Conservation (phyloP, 2,888 invertebrate species). For the Alloplasta piceator region DNA sequence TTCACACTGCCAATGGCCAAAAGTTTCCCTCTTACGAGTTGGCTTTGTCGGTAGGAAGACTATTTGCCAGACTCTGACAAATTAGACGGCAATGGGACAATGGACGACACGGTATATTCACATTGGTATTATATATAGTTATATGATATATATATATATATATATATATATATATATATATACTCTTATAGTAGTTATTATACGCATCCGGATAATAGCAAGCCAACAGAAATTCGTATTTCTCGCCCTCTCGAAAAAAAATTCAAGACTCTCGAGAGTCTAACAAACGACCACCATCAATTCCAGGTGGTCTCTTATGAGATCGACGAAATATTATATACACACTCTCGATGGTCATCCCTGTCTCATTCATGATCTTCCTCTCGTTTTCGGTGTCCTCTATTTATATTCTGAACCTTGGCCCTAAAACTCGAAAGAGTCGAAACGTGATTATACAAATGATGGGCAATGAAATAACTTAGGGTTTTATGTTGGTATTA, state of each 20-base stretch:
- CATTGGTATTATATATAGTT: constrained; percentile 31
- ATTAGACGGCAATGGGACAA: constrained; percentile 71
- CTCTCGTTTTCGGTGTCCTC: constrained; percentile 1
- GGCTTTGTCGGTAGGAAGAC: constrained; percentile 71
- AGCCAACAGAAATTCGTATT: constrained; percentile 63
- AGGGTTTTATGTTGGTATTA: background rate
- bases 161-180: background rate
- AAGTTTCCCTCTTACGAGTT: constrained; percentile 58
- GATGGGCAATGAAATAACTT: background rate
- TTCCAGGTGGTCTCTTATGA: constrained; percentile 64
- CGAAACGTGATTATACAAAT: background rate
- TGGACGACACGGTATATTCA: constrained; percentile 47
- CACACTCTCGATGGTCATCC: constrained; percentile 43
- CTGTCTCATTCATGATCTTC: constrained; percentile 53
- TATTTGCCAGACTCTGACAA: constrained; percentile 76
- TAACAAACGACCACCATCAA: constrained; percentile 41
- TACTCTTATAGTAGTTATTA: constrained; percentile 36
- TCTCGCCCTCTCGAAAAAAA: constrained; percentile 50
- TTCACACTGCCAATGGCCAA: constrained; percentile 38
- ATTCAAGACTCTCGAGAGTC: constrained; percentile 49
- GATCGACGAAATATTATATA: constrained; percentile 37
- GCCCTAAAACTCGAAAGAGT: background rate
- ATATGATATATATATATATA: constrained; percentile 18
- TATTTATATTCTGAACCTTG: constrained; percentile 14
- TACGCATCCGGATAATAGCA: constrained; percentile 14